These are phyloP conservation scores for Galeruca laticollis DNA, from an alignment of 2,888 invertebrate genomes.

Conservation along the genomic window DNA sequence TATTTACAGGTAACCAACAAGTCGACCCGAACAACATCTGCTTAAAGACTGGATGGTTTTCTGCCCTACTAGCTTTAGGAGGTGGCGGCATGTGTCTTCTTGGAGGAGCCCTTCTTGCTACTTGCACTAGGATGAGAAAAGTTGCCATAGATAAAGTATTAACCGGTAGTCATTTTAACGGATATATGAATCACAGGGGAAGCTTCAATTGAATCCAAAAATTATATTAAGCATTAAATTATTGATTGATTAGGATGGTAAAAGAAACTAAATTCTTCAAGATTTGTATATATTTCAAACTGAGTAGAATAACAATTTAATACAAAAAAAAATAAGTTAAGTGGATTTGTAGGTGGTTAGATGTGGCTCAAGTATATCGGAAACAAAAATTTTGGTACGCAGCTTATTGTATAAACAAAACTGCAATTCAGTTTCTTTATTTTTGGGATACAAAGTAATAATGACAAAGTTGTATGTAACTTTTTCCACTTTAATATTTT, in stretches of 20 bases:
- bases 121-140: slow-evolving; percentile 81
- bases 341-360: not conserved
- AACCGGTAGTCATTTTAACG: slow-evolving; percentile 62
- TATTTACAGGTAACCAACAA: slow-evolving; percentile 5
- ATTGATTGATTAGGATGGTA: not conserved
- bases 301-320: too few relatives aligned
- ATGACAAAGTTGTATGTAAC: too few relatives aligned
- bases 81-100: slow-evolving; percentile 74
- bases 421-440: too few relatives aligned
- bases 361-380: not conserved
- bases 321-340: not conserved
- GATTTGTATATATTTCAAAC: not conserved
- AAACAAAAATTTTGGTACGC: too few relatives aligned
- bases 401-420: too few relatives aligned
- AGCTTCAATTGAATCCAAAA: slow-evolving; percentile 60
- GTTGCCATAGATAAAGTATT: slow-evolving; percentile 66
- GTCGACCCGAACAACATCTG: slow-evolving; percentile 63
- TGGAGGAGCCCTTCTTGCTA: slow-evolving; percentile 78
- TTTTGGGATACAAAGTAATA: too few relatives aligned
- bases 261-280: not conserved
- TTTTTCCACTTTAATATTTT: too few relatives aligned
- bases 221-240: slow-evolving; percentile 1
- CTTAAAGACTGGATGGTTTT: slow-evolving; percentile 69
- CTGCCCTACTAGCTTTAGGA: slow-evolving; percentile 68
- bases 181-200: slow-evolving; percentile 67